Evolutionary conservation across 2,113 vertebrate species (phyloP).

Genomic region (Pao palembangensis): DNA sequence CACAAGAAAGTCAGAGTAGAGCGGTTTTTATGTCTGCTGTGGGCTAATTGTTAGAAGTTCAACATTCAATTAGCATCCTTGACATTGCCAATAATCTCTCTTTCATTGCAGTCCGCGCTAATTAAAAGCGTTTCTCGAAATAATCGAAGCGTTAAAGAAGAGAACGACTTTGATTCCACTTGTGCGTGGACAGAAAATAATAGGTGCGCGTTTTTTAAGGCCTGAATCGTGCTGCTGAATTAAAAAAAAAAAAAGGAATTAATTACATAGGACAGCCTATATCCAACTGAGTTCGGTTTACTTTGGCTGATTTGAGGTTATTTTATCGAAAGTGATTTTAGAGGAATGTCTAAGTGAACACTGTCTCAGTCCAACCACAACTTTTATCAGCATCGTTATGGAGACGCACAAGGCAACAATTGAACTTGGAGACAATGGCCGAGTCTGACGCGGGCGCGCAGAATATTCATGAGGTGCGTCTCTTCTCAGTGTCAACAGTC

Average conservation of each 20-base stretch:
- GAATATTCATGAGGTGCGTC: conserved; percentile 67
- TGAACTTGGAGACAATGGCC: conserved; percentile 54
- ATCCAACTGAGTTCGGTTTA: conserved; percentile 4
- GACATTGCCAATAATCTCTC: conserved; percentile 79
- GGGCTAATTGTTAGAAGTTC: conserved; percentile 76
- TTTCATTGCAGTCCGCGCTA: conserved; percentile 73
- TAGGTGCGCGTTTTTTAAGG: conserved; percentile 23
- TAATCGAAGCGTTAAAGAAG: conserved; percentile 74
- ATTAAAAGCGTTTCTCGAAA: conserved; percentile 76
- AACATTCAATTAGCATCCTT: conserved; percentile 81
- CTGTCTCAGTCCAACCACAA: conserved; percentile 3
- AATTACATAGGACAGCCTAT: conserved; percentile 29
- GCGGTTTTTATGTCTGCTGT: conserved; percentile 62
- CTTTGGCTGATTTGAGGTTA: background rate
- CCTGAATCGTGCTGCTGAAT: conserved; percentile 20
- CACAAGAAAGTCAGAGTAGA: conserved; percentile 49
- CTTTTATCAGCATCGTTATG: conserved; percentile 20
- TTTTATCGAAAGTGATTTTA: conserved; percentile 5
- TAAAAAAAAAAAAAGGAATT: background rate
- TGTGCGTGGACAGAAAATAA: conserved; percentile 41
- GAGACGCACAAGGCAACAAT: conserved; percentile 49
- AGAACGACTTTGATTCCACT: conserved; percentile 63
- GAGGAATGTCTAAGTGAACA: background rate
- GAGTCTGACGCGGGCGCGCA: conserved; percentile 9
- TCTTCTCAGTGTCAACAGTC: conserved; percentile 40